Evolutionary conservation across 1,140 invertebrate species (phyloP), one percentile per base, ranked within the genome.

Genomic region (Neuroterus valhalla): DNA sequence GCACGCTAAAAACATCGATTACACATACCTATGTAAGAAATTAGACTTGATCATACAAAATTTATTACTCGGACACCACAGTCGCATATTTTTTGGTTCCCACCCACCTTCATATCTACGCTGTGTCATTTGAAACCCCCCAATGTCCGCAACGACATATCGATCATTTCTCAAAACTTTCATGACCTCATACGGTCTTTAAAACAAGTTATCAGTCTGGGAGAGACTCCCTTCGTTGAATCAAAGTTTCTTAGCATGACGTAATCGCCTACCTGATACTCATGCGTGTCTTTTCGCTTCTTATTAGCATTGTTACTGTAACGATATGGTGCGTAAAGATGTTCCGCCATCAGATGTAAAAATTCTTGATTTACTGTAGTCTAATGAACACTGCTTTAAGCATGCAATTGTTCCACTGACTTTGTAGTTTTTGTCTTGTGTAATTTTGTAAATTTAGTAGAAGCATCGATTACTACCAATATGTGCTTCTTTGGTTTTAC

Each of bases 211-310:
- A 78, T 44, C 1, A 80, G 55, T 55, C 82, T 83, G 66, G 80
- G 80, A 42, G 81, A 80, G 19, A 74, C 50, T 2, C 81, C 81
- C 14, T 71, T 11, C 62, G 81, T 80, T 15, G 46, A 45, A 73
- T 81, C 81, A 10, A 73, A 15, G 69, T 82, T 84, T 38, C n/a
- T 70, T 12, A 82, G 72, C 74, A 82, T 76, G 42, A 82, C 72
- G 62, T 78, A 80, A 76, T 84, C 82, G 12, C 79, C 79, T 17
- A 77, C 66, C n/a, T 52, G 23, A 66, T 84, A 84, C 11, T 48
- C 45, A 8, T 14, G 6, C 5, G 81, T 15, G 19, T 31, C 12
- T 69, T 78, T 79, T 38, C 70, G 48, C 3, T 45, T 67, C 45
- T 73, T 74, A 72, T 84, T 68, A 48, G 48, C 73, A 23, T 68